Base-by-base conservation (phyloP, 2,888 invertebrate genomes). In the Entomobrya multifasciata region DNA sequence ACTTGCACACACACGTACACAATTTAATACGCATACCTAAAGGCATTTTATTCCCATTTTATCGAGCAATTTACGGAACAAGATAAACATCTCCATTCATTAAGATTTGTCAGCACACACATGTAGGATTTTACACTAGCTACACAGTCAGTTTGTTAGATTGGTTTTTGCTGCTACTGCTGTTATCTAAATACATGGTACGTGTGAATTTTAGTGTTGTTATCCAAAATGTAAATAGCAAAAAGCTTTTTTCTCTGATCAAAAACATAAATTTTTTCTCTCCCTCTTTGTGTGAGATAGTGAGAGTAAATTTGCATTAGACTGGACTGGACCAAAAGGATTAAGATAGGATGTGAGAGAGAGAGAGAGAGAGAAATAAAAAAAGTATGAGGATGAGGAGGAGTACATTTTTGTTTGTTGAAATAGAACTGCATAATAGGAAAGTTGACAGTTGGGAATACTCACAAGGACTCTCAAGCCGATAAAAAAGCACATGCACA, bases 71-170 rank as follows among this genome's bases (percentile, higher is more conserved):
- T 78, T 47, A 65, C 62, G 15, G 36, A 52, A 10, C 30, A 0
- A 62, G 78, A 78, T 78, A 78, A 78, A 27, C 44, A 77, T 77
- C 77, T 57, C 77, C 77, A 77, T 60, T 77, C 77, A 77, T 77
- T 77, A 57, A 60, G 60, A 77, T 77, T 77, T 77, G 57, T 60
- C 77, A 60, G 77, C 5, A n/a, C 13, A 70, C 2, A 15, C 13
- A 49, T 13, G 13, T 49, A 49, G 49, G 22, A 44, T 67, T 47
- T 49, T 52, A 72, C 49, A 72, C 30, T 3, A 25, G 15, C 41
- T 4, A 49, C 10, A 55, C 17, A 62, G 62, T 11, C 57, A 57
- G 57, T 15, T 11, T 11, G 62, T 17, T 20, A 36, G 36, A 36
- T 8, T 36, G 36, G 67, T 52, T 27, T 52, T 36, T 27, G 49